Evolutionary conservation across 2,888 invertebrate species (phyloP), one percentile per base, ranked within the genome.

Genomic region (Agrochola lota): DNA sequence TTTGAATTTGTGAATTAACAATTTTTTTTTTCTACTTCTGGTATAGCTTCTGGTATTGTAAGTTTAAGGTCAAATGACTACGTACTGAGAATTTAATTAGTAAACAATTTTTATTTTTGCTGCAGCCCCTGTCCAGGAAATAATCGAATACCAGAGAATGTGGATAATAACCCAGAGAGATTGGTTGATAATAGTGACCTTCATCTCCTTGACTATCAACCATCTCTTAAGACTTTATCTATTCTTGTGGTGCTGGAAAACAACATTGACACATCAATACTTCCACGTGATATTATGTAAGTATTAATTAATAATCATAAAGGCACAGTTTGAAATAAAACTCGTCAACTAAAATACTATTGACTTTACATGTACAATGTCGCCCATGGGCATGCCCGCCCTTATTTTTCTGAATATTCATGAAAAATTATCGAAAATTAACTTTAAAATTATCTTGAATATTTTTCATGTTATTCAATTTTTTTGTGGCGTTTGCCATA

Each of bases 151-250:
- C 71, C 83, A 40, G 92, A 93, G 69, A 89, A 89, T 59, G 40
- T 89, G 12, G 94, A 95, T 46, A 93, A 93, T 77, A 94, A 95
- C 74, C 94, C 95, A 35, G 96, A 97, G 74, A 95, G 95, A 77
- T 94, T 99, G 43, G 97, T 98, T 87, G 99, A 99, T 92, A 98
- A 98, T 91, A 98, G 98, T 93, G 99, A 99, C 93, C 97, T 98
- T 85, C 98, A 98, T 93, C 97, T 99, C 23, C 95, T 99, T 80
- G 99, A 99, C 93, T 98, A 98, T 94, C 96, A 97, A 79, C 98
- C 98, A 2, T 97, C 97, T 8, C 95, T 99, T 63, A 98, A 98
- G 92, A 98, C 98, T 0, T 95, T 98, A 71, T 97, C 98, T 91
- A 97, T 98, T 85, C 94, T 98, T 80, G 95, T 96, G 71, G 98